phyloP scores from a whole-genome alignment of 2,888 invertebrate species.

The Pseudococcus longispinus region DNA sequence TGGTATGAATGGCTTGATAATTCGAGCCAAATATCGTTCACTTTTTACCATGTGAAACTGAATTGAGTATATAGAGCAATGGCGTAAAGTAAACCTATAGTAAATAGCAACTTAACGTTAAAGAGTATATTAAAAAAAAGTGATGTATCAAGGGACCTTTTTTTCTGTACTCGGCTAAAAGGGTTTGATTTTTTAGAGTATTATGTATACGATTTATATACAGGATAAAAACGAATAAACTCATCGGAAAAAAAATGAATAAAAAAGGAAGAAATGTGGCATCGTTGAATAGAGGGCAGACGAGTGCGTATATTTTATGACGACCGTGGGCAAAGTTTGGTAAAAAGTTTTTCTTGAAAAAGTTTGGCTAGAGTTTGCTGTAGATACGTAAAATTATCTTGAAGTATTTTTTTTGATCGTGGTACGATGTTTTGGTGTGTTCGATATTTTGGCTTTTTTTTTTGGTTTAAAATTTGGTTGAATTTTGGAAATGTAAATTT shows the following conservation, averaged over 20 bases:
- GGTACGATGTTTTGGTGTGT: background rate
- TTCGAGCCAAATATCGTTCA: background rate
- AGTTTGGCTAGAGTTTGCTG: background rate
- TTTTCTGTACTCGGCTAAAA: background rate
- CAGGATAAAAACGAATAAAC: background rate
- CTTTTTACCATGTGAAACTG: background rate
- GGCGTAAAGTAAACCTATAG: background rate
- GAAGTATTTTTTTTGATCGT: background rate
- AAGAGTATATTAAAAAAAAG: background rate
- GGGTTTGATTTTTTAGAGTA: background rate
- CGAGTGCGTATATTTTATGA: background rate
- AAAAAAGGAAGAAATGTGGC: background rate
- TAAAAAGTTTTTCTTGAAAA: background rate
- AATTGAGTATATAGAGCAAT: background rate
- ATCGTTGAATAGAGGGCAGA: background rate
- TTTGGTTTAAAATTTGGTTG: background rate
- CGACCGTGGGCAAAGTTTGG: background rate
- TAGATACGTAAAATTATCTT: background rate
- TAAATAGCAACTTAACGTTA: background rate
- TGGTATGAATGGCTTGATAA: background rate
- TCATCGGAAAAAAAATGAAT: background rate
- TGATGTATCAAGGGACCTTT: background rate
- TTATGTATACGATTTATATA: background rate
- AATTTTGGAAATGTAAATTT: background rate
- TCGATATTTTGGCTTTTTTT: background rate